Evolutionary conservation across 2,888 invertebrate genomes (phyloP).

Genomic region (Norana najaformis): DNA sequence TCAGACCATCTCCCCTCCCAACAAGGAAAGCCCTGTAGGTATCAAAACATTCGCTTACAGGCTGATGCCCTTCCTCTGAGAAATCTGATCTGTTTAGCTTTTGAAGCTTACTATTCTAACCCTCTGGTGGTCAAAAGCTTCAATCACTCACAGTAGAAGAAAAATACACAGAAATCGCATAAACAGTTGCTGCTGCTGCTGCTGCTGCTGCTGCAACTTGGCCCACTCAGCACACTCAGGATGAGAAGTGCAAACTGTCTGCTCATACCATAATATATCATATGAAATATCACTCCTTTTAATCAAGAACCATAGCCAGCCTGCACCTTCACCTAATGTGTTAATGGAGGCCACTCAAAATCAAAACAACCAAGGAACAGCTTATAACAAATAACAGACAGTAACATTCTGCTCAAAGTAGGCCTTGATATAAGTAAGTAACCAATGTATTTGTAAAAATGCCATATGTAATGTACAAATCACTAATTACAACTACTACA

Average conservation of each 20-base stretch:
- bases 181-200: not conserved
- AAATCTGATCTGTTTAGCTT: not conserved
- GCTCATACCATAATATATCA: not conserved
- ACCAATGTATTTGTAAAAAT: too few relatives aligned
- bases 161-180: constrained; percentile 13
- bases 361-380: not conserved
- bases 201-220: too few relatives aligned
- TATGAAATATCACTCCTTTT: not conserved
- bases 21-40: not conserved
- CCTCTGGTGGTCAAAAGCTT: not conserved
- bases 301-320: not conserved
- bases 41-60: not conserved
- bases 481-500: too few relatives aligned
- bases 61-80: not conserved
- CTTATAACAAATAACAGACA: too few relatives aligned
- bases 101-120: not conserved
- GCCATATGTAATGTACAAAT: too few relatives aligned
- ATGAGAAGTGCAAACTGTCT: not conserved
- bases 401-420: not conserved
- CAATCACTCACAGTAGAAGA: constrained; percentile 4
- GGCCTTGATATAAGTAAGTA: too few relatives aligned
- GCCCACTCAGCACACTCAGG: too few relatives aligned
- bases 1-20: not conserved
- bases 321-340: not conserved
- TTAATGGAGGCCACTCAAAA: not conserved